Conservation (phyloP, 1,140 invertebrate species). For the Apocrypta bakeri region DNA sequence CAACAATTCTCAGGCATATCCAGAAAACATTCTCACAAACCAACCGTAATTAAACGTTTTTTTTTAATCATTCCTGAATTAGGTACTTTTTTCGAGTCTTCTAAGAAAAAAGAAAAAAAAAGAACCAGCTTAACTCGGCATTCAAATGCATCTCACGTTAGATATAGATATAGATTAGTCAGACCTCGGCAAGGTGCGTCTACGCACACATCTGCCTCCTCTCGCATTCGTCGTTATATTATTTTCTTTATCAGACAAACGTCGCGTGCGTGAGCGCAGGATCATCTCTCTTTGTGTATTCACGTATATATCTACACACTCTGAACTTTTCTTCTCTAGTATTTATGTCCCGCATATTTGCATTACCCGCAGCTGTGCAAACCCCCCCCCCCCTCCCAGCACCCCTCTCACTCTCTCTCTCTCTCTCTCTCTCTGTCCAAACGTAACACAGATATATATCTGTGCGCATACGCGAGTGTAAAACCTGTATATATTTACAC, state of each 20-base stretch:
- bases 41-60: too few species aligned
- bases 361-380: neutral
- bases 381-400: neutral
- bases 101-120: too few species aligned
- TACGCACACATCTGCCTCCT: neutral
- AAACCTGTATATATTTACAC: too few species aligned
- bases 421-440: neutral
- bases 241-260: neutral
- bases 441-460: neutral
- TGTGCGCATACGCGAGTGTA: neutral
- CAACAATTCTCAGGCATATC: too few species aligned
- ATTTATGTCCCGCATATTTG: slow-evolving; percentile 2
- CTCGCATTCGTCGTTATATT: neutral
- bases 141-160: neutral
- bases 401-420: neutral
- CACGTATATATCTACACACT: neutral
- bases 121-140: neutral
- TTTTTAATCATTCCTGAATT: too few species aligned
- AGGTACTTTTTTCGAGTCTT: too few species aligned
- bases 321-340: neutral
- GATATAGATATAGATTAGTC: neutral
- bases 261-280: neutral
- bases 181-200: neutral
- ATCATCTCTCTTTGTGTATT: neutral
- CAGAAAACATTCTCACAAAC: too few species aligned